These are phyloP conservation scores for Ellobius talpinus DNA, from an alignment of 2,113 vertebrate genomes.

Conservation along the genomic window DNA sequence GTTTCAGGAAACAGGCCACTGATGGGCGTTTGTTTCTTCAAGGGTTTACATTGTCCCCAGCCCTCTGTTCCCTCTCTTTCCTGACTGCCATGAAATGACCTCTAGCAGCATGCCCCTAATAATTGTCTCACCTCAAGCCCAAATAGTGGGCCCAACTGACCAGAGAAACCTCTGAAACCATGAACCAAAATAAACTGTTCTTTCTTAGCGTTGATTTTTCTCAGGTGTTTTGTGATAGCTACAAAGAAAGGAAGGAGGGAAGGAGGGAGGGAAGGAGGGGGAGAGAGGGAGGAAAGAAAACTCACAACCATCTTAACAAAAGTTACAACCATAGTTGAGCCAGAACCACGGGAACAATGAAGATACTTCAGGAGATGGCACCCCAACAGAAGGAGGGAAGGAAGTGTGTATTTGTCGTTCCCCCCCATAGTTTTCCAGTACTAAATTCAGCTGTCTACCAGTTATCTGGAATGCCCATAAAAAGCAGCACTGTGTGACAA, in stretches of 20 bases:
- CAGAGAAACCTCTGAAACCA: background rate
- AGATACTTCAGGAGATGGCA: background rate
- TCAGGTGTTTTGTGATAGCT: background rate
- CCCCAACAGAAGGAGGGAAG: background rate
- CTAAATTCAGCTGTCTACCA: background rate
- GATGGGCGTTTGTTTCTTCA: background rate
- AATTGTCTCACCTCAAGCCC: background rate
- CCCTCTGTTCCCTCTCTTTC: background rate
- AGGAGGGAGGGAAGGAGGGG: too few relatives aligned
- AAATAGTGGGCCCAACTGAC: background rate
- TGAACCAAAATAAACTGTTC: background rate
- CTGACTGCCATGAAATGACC: too few relatives aligned
- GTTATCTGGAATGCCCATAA: background rate
- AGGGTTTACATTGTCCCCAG: background rate
- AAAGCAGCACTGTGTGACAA: background rate
- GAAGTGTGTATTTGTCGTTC: background rate
- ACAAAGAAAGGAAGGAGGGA: too few relatives aligned
- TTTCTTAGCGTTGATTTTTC: background rate
- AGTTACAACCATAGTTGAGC: background rate
- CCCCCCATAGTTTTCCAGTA: background rate
- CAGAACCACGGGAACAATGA: background rate
- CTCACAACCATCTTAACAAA: background rate
- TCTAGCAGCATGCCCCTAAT: background rate
- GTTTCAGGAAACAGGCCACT: background rate
- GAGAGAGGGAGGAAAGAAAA: too few relatives aligned